These are phyloP conservation scores for Meghimatium bilineatum DNA, from an alignment of 2,888 invertebrate species.

Conservation along the genomic window DNA sequence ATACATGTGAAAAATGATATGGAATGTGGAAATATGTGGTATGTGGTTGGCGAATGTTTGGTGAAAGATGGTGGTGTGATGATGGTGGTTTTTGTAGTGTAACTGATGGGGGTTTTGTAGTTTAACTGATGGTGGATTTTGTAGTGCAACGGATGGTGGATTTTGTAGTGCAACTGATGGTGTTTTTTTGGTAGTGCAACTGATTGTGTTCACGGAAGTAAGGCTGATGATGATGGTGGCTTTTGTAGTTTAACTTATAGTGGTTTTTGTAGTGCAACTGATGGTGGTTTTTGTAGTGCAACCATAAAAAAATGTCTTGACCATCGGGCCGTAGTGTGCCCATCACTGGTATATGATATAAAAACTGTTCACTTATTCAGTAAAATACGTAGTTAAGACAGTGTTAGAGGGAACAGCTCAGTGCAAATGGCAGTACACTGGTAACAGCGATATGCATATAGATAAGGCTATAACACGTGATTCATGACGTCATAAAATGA, in stretches of 20 bases:
- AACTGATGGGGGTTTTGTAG: not conserved
- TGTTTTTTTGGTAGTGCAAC: not conserved
- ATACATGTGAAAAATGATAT: slow-evolving; percentile 13
- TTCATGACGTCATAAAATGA: too few relatives aligned
- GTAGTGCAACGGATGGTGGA: not conserved
- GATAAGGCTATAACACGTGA: too few relatives aligned
- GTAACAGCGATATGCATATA: too few relatives aligned
- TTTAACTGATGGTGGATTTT: not conserved
- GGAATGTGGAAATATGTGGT: too few relatives aligned
- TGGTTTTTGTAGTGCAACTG: not conserved
- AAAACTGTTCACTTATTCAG: too few relatives aligned
- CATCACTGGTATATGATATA: too few relatives aligned
- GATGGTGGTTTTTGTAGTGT: not conserved
- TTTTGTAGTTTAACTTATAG: not conserved
- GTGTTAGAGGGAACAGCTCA: too few relatives aligned
- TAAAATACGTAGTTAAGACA: too few relatives aligned
- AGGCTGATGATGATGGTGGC: not conserved
- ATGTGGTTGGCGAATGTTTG: not conserved
- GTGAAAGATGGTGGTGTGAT: too few relatives aligned
- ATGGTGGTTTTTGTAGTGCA: not conserved
- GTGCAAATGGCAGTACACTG: too few relatives aligned
- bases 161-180: not conserved
- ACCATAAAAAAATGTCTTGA: too few relatives aligned
- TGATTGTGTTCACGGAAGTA: not conserved
- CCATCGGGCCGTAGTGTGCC: too few relatives aligned